Evolutionary conservation across 2,113 vertebrate species (phyloP), one percentile per base, ranked within the genome.

Genomic region (Hippocampus mohnikei): DNA sequence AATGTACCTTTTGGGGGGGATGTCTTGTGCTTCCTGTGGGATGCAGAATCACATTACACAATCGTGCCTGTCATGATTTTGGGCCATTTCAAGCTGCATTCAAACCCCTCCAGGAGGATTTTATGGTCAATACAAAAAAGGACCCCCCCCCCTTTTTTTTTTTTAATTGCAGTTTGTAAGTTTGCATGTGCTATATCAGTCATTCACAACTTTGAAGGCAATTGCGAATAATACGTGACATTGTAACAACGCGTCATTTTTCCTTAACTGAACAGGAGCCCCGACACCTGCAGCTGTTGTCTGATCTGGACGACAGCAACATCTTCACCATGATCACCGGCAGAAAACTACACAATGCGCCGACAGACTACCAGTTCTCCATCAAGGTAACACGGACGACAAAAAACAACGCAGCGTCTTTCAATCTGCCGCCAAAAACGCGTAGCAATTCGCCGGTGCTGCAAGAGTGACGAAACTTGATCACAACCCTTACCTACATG

Each of bases 341-440:
- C 74, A 94, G 92, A 79, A 97, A 96, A 81, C 84, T 94, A 67
- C 93, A 96, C 85, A 92, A 90, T 16, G 93, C 95, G 8, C 95
- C 96, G 3, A 94, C 95, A 0, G 96, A 98, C 69, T 94, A 89
- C 33, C 95, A 95, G 85, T 95, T 98, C 91, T 95, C 95, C 90
- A 94, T 98, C 79, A 98, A 97, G 95, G 96, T 98, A 93, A 79
- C 52, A 10, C 48, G 53, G 29, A 9, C 53, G 20, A 20, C 21
- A 40, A 15, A 33, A 23, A 41, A 53, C 8, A 62, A 11, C 13
- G 15, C 25, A 5, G 55, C 48, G 44, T 20, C 2, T 64, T 64
- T 64, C 13, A 21, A 23, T 64, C 21, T 23, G 12, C 27, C 11
- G 16, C 9, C 16, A 42, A n/a, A 41, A n/a, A 16, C 20, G 41